A percentile compares a stretch with the other conserved stretches of the same genome.
Conservation (phyloP, 2,888 invertebrate species). For the Limnephilus marmoratus region DNA sequence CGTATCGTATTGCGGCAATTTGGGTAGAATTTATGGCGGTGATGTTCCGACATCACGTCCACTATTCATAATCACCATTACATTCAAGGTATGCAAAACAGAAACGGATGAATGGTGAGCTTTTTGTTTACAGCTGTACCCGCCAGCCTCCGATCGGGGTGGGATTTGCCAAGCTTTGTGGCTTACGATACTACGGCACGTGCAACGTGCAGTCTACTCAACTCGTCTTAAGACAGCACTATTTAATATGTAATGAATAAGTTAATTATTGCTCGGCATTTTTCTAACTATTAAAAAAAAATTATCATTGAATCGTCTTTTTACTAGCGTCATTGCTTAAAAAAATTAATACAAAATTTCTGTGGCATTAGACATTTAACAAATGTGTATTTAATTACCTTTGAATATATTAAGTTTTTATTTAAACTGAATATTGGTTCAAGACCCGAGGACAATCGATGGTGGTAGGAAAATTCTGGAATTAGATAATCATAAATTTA, state of each 20-base stretch:
- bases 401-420: too few relatives aligned
- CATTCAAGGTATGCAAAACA: constrained; percentile 66
- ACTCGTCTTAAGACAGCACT: not conserved
- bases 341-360: too few relatives aligned
- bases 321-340: too few relatives aligned
- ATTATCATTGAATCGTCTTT: too few relatives aligned
- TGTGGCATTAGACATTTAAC: too few relatives aligned
- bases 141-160: not conserved
- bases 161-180: not conserved
- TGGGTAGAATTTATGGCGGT: constrained; percentile 63
- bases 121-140: constrained; percentile 46
- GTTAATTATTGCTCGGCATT: not conserved
- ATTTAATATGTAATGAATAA: not conserved
- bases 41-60: constrained; percentile 58
- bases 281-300: not conserved
- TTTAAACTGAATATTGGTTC: too few relatives aligned
- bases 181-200: not conserved
- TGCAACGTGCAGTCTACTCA: not conserved
- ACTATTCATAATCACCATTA: constrained; percentile 66
- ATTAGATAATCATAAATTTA: too few relatives aligned
- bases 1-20: constrained; percentile 66
- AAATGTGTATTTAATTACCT: too few relatives aligned
- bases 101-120: constrained; percentile 54
- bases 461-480: too few relatives aligned
- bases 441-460: too few relatives aligned